Evolutionary conservation across 2,888 invertebrate genomes (phyloP).

Genomic region (Dichetophora obliterata): DNA sequence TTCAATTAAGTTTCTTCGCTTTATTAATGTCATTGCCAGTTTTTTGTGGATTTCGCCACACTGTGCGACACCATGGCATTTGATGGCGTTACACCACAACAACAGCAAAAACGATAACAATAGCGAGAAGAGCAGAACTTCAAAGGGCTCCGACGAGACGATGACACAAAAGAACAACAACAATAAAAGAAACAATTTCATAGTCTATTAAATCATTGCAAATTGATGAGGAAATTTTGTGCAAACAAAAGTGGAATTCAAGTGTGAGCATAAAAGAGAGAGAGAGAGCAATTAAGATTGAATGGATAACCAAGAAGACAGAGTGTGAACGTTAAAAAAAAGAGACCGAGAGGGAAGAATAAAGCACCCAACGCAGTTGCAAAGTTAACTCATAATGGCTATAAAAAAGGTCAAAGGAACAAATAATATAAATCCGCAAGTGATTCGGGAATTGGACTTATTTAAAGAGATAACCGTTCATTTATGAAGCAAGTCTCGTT

Average conservation of each 20-base stretch:
- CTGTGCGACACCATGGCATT: not conserved
- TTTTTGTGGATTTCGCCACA: too few species aligned
- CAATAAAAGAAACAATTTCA: not conserved
- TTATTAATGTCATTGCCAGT: too few species aligned
- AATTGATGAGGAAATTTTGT: not conserved
- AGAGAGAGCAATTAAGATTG: not conserved
- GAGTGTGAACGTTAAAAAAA: not conserved
- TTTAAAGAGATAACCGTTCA: too few species aligned
- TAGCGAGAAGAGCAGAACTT: not conserved
- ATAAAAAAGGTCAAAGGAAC: not conserved
- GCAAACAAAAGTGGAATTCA: not conserved
- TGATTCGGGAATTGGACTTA: too few species aligned
- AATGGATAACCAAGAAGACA: not conserved
- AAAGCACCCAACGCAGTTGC: not conserved
- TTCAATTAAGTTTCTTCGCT: too few species aligned
- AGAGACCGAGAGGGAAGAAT: not conserved
- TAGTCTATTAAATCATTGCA: constrained; percentile 12
- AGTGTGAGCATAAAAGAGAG: not conserved
- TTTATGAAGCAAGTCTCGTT: too few species aligned
- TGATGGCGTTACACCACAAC: not conserved
- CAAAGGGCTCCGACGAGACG: not conserved
- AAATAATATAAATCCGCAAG: too few species aligned
- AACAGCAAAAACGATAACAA: not conserved
- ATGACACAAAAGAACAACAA: not conserved
- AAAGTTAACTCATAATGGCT: not conserved